Conservation (phyloP, 2,797 vertebrate genomes). For the Lepus oiostolus region DNA sequence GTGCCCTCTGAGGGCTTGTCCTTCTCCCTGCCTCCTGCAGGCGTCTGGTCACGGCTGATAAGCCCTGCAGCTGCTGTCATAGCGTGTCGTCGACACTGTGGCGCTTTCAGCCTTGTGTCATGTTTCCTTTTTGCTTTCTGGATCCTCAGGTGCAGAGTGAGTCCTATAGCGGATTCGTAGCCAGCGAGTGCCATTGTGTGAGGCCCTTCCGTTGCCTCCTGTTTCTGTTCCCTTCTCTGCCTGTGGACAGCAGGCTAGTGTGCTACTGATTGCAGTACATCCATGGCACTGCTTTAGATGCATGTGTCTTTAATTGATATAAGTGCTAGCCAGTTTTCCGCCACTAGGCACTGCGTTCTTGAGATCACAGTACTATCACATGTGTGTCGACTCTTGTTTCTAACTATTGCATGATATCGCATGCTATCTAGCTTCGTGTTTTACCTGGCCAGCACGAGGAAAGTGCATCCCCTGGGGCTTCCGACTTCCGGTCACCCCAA, state of each 20-base stretch:
- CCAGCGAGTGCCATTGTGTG: too few relatives aligned
- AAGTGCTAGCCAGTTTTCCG: neutral
- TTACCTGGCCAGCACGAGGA: neutral
- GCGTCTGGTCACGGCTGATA: constrained; percentile 41
- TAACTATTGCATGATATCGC: neutral
- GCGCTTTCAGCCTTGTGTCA: neutral
- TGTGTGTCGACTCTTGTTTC: constrained; percentile 6
- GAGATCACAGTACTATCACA: neutral
- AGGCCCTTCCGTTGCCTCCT: neutral
- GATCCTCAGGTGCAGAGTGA: neutral
- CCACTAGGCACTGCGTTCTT: neutral
- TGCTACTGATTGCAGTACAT: neutral
- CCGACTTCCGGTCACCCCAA: neutral
- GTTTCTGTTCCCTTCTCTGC: neutral
- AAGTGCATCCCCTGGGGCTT: neutral
- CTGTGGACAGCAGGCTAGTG: neutral
- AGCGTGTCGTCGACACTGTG: neutral
- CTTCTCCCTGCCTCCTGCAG: neutral
- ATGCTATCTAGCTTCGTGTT: neutral
- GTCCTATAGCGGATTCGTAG: neutral
- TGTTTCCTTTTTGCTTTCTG: neutral
- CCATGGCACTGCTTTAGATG: neutral
- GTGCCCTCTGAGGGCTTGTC: neutral
- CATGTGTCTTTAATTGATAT: neutral
- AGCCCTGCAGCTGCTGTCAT: neutral